A percentile compares a stretch with the other conserved stretches of the same genome.
These are phyloP conservation scores for Myotis daubentonii DNA, from an alignment of 2,797 vertebrate species.

Conservation along the genomic window DNA sequence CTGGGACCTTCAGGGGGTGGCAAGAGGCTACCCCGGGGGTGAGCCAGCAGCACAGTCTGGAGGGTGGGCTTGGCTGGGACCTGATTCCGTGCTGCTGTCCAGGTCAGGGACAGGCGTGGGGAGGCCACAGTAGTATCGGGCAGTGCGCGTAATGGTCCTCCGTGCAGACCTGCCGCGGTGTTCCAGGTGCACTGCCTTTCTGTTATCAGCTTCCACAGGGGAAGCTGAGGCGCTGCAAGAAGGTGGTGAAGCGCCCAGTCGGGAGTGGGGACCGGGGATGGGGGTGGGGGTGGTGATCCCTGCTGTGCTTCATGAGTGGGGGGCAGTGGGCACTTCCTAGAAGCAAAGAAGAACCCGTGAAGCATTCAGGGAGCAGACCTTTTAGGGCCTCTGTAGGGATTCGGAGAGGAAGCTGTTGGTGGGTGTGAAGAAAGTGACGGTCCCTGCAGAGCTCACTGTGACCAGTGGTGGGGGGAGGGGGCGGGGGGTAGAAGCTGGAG, in stretches of 20 bases:
- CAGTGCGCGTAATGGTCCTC: fast-evolving
- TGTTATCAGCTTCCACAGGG: neutral
- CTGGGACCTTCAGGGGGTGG: neutral
- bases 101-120: too few species aligned
- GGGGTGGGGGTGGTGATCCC: neutral
- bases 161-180: neutral
- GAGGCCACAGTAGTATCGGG: too few species aligned
- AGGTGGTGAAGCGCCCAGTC: neutral
- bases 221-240: neutral
- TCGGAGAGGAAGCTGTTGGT: neutral
- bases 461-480: neutral
- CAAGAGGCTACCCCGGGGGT: neutral
- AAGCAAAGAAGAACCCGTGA: neutral
- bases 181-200: neutral
- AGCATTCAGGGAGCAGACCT: neutral
- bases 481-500: neutral
- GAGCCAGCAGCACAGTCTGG: neutral
- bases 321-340: neutral
- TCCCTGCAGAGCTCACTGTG: neutral
- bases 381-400: neutral
- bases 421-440: neutral
- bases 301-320: fast-evolving
- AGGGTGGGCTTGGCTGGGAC: neutral
- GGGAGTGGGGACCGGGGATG: neutral
- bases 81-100: neutral